Percentiles rank a stretch among this genome's conserved stretches.
These are phyloP conservation scores for Cosmorhoe ocellata DNA, from an alignment of 2,888 invertebrate genomes.

Conservation along the genomic window DNA sequence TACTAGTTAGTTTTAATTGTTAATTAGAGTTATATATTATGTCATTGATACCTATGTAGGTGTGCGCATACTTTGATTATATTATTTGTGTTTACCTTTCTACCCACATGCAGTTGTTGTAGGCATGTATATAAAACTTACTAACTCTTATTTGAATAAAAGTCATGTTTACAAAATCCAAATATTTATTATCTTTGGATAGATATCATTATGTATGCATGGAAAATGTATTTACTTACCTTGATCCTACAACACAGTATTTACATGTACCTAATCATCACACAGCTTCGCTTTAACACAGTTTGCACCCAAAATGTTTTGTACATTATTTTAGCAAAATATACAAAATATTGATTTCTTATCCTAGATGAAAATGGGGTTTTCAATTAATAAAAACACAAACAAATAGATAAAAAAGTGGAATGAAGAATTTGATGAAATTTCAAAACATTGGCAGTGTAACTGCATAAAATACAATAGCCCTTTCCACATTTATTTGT, in stretches of 20 bases:
- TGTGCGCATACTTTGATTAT: too few species aligned
- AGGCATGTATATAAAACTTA: too few species aligned
- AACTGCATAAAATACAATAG: slow-evolving; percentile 3
- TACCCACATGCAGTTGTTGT: too few species aligned
- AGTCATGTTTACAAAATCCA: slow-evolving; percentile 45
- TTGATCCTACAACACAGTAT: slow-evolving; percentile 47
- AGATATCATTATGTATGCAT: slow-evolving; percentile 44
- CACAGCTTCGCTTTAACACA: slow-evolving; percentile 46
- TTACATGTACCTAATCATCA: slow-evolving; percentile 43
- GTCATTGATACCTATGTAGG: too few species aligned
- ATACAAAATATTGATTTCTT: slow-evolving; percentile 28
- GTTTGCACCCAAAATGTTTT: slow-evolving; percentile 33
- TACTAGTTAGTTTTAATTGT: too few species aligned
- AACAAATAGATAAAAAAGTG: not conserved
- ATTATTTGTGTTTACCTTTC: too few species aligned
- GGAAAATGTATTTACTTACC: slow-evolving; percentile 44
- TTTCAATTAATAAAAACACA: not conserved
- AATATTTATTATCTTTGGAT: slow-evolving; percentile 58
- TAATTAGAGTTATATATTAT: too few species aligned
- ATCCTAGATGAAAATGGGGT: slow-evolving; percentile 13
- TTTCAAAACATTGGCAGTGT: slow-evolving; percentile 4
- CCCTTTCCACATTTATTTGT: not conserved
- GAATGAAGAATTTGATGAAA: not conserved
- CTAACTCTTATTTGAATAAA: slow-evolving; percentile 11
- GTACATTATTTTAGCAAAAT: slow-evolving; percentile 39